Conservation (phyloP, 2,888 invertebrate genomes). For the Nomada goodeniana region DNA sequence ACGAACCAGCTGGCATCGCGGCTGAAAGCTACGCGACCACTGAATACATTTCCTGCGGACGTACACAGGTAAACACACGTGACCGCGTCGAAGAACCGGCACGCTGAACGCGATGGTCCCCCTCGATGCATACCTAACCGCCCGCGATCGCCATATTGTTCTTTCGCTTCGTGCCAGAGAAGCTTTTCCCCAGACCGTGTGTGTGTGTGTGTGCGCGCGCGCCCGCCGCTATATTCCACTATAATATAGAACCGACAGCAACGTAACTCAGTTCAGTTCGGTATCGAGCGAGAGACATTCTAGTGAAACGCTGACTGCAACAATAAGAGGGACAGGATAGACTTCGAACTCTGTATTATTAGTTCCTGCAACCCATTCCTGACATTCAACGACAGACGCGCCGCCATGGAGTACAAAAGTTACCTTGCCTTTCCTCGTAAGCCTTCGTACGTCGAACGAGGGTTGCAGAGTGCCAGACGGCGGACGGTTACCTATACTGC, state of each 20-base stretch:
- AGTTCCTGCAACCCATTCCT: not conserved
- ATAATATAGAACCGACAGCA: not conserved
- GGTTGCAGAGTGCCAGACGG: not conserved
- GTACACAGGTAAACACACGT: constrained; percentile 63
- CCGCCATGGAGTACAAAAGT: too few species aligned
- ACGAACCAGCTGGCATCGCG: constrained; percentile 74
- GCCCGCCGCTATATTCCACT: not conserved
- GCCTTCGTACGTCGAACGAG: not conserved
- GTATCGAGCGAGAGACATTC: not conserved
- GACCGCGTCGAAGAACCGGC: constrained; percentile 39
- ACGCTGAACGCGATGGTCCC: constrained; percentile 33
- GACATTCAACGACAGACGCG: not conserved
- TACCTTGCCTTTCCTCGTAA: not conserved
- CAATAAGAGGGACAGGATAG: not conserved
- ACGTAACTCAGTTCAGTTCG: not conserved
- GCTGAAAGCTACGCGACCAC: constrained; percentile 66
- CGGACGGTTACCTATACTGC: constrained; percentile 23
- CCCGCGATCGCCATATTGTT: constrained; percentile 39
- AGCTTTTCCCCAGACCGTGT: constrained; percentile 27
- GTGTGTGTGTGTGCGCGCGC: too few species aligned
- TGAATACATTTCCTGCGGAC: constrained; percentile 71
- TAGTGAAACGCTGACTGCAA: not conserved
- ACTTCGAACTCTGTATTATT: not conserved
- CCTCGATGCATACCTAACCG: constrained; percentile 39
- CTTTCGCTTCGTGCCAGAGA: constrained; percentile 15